Percentiles rank a stretch among this genome's conserved stretches.
Conservation (phyloP, 2,888 invertebrate species). For the Leucophenga montana region DNA sequence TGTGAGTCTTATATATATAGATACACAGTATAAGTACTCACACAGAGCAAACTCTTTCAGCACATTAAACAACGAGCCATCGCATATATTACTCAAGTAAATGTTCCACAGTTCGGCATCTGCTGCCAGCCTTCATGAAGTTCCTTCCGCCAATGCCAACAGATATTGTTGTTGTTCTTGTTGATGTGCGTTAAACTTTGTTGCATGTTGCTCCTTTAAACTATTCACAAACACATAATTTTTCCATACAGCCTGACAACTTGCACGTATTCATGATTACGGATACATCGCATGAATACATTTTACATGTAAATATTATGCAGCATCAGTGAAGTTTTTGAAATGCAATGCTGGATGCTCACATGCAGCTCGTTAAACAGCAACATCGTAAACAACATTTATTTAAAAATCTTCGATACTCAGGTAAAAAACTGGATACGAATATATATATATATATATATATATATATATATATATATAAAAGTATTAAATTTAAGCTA, state of each 20-base stretch:
- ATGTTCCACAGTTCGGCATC: constrained; percentile 4
- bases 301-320: constrained; percentile 7
- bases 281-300: not conserved
- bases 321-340: not conserved
- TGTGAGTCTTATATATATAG: not conserved
- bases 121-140: not conserved
- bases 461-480: no score
- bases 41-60: constrained; percentile 49
- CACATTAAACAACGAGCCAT: constrained; percentile 51
- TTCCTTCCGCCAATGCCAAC: not conserved
- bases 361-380: constrained; percentile 5
- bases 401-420: no score
- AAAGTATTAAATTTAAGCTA: no score
- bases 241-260: constrained; percentile 1
- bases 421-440: no score
- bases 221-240: constrained; percentile 16
- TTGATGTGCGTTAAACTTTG: not conserved
- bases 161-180: not conserved
- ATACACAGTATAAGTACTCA: no score
- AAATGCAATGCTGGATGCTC: not conserved
- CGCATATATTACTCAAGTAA: constrained; percentile 44
- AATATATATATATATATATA: no score
- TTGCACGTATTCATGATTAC: not conserved
- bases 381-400: not conserved
- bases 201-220: constrained; percentile 13